Percentiles rank a stretch among this genome's conserved stretches.
Conservation (phyloP, 1,140 invertebrate genomes). For the Megalopta genalis region DNA sequence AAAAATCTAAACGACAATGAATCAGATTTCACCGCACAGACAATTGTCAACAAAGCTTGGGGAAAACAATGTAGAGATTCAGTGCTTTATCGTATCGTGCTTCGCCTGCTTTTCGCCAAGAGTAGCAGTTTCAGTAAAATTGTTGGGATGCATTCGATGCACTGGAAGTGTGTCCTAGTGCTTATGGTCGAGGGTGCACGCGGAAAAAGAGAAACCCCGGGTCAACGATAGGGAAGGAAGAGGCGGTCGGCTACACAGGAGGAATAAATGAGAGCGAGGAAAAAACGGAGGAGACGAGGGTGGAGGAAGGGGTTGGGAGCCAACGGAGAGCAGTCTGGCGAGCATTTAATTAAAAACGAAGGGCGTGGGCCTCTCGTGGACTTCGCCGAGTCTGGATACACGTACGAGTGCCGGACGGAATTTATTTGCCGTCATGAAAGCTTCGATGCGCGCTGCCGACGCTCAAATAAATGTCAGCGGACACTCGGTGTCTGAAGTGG, state of each 20-base stretch:
- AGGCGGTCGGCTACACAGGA: background rate
- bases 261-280: slow-evolving; percentile 33
- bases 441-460: slow-evolving; percentile 36
- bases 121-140: too few species aligned
- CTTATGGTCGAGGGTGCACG: too few species aligned
- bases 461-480: slow-evolving; percentile 5
- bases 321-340: slow-evolving; percentile 12
- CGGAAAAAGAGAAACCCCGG: background rate
- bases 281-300: background rate
- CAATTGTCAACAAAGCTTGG: too few species aligned
- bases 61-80: too few species aligned
- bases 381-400: slow-evolving; percentile 15
- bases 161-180: too few species aligned
- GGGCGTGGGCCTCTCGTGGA: slow-evolving; percentile 45
- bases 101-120: too few species aligned
- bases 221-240: slow-evolving; percentile 25
- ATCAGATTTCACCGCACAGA: too few species aligned
- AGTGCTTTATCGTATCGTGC: too few species aligned
- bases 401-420: slow-evolving; percentile 43
- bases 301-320: background rate
- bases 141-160: too few species aligned
- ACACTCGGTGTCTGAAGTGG: background rate
- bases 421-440: slow-evolving; percentile 53
- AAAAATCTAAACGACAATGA: too few species aligned
- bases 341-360: slow-evolving; percentile 67